phyloP scores from a whole-genome alignment of 2,888 invertebrate genomes.

The Trachelus tabidus region DNA sequence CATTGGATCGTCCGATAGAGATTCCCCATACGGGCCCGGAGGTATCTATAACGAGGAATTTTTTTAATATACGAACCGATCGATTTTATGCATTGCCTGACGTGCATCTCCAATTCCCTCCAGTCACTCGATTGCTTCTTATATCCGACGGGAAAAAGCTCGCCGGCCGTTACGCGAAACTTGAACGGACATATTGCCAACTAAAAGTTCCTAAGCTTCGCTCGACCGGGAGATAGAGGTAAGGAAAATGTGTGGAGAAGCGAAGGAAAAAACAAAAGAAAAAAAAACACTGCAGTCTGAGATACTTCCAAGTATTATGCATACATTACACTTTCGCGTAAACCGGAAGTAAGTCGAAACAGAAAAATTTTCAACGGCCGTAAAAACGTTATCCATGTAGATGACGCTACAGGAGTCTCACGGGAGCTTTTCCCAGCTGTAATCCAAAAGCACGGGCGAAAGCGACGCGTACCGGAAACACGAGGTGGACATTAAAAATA shows the following conservation, averaged over 20 bases:
- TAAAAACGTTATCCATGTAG: neutral
- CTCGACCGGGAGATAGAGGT: neutral
- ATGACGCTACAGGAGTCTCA: neutral
- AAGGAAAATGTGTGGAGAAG: neutral
- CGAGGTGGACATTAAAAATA: neutral
- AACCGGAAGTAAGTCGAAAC: neutral
- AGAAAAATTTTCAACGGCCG: neutral
- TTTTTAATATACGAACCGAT: neutral
- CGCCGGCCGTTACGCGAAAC: neutral
- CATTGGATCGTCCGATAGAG: neutral
- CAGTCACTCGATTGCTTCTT: neutral
- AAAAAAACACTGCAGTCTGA: neutral
- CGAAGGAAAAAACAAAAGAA: neutral
- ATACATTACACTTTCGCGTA: neutral
- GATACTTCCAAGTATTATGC: neutral
- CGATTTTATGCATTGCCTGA: neutral
- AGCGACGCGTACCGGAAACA: neutral
- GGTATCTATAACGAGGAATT: neutral
- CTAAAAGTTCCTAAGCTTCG: neutral
- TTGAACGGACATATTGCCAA: neutral
- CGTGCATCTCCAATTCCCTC: neutral
- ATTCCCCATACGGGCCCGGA: neutral
- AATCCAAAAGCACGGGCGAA: neutral
- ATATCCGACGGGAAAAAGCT: neutral
- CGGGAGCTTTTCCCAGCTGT: neutral